These are phyloP conservation scores for Hydrotaea cyrtoneurina DNA, from an alignment of 2,888 invertebrate species.

Conservation along the genomic window DNA sequence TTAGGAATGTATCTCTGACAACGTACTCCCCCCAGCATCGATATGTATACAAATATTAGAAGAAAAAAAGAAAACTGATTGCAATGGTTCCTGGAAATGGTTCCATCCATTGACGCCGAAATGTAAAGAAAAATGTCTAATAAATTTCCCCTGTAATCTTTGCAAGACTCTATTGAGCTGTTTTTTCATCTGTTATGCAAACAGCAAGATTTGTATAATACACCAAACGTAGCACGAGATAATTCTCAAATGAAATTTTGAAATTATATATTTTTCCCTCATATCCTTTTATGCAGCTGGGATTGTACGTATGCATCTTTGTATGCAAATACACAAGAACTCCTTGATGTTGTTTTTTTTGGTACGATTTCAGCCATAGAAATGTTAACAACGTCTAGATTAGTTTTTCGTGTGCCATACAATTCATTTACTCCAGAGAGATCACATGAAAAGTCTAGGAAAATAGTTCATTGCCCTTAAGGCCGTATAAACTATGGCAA, in stretches of 20 bases:
- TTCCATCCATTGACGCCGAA: neutral
- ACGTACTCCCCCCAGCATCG: no score
- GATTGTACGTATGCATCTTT: neutral
- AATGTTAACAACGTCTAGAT: constrained; percentile 6
- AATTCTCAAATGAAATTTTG: neutral
- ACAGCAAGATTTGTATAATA: neutral
- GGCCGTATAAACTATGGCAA: constrained; percentile 7
- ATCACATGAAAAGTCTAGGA: constrained; percentile 49
- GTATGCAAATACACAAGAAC: neutral
- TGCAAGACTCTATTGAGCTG: neutral
- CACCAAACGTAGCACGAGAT: neutral
- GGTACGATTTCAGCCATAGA: neutral
- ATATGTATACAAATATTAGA: no score
- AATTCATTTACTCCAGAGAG: constrained; percentile 43
- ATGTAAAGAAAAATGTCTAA: neutral
- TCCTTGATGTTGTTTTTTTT: neutral
- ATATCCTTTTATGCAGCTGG: no score
- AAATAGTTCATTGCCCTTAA: constrained; percentile 43
- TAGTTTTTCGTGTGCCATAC: constrained; percentile 30
- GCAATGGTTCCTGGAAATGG: neutral
- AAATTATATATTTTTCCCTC: no score
- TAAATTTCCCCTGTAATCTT: neutral
- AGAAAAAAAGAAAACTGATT: no score
- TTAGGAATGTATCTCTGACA: no score
- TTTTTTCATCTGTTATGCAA: neutral